phyloP scores from a whole-genome alignment of 2,113 vertebrate species.

The Xyrauchen texanus region DNA sequence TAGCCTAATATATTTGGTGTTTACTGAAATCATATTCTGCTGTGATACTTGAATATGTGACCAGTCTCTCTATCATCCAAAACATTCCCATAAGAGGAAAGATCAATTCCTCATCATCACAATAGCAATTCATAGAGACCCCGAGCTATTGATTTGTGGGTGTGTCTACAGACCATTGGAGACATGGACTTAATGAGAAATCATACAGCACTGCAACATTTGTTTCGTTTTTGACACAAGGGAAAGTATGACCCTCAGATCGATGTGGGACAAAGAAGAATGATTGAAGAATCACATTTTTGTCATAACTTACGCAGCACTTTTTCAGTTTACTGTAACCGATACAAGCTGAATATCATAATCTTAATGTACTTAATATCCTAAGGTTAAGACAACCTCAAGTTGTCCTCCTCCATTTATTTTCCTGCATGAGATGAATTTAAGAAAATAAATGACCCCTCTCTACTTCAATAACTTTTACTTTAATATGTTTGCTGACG shows the following conservation, averaged over 20 bases:
- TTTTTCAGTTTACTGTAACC: slow-evolving; percentile 47
- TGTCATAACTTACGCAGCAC: slow-evolving; percentile 51
- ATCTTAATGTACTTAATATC: slow-evolving; percentile 44
- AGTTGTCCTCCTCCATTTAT: slow-evolving; percentile 30
- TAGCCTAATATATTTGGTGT: slow-evolving; percentile 67
- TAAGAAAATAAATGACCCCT: slow-evolving; percentile 32
- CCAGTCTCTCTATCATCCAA: slow-evolving; percentile 63
- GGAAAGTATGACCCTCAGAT: slow-evolving; percentile 55
- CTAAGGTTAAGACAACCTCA: background rate
- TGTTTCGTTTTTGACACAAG: slow-evolving; percentile 58
- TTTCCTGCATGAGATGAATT: slow-evolving; percentile 22
- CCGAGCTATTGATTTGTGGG: slow-evolving; percentile 56
- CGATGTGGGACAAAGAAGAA: slow-evolving; percentile 57
- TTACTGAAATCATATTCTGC: slow-evolving; percentile 69
- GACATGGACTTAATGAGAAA: slow-evolving; percentile 66
- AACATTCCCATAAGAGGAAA: slow-evolving; percentile 68
- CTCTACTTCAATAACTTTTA: slow-evolving; percentile 31
- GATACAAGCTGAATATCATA: slow-evolving; percentile 40
- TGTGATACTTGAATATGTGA: slow-evolving; percentile 69
- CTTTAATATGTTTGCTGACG: slow-evolving; percentile 38
- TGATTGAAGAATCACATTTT: slow-evolving; percentile 51
- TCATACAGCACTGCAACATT: slow-evolving; percentile 58
- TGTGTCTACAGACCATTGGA: slow-evolving; percentile 54
- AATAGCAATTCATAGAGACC: slow-evolving; percentile 61
- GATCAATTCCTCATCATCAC: slow-evolving; percentile 68